Evolutionary conservation across 2,113 vertebrate genomes (phyloP), one percentile per base, ranked within the genome.

Genomic region (Bagarius yarrelli): DNA sequence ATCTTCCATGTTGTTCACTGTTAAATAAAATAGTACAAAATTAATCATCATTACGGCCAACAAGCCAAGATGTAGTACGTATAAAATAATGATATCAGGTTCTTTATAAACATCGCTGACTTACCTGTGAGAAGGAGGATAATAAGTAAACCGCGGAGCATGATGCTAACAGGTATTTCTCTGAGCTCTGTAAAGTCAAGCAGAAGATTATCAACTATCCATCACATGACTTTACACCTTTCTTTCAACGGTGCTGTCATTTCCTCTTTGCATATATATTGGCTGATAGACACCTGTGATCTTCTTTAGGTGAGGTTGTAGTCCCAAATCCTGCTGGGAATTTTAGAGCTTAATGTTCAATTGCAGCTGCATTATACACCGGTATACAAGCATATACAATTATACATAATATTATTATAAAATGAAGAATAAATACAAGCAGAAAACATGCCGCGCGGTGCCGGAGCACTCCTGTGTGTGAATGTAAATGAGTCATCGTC

Each of bases 151-250:
- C 74, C 34, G 73, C 73, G 61, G 21, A 85, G 64, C 88, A 87
- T 86, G 76, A 30, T 85, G 83, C 47, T 72, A 76, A 63, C 64
- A 69, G 56, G 50, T 74, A 53, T 52, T 82, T 72, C 34, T 63
- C 40, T 82, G 81, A 40, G 78, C 36, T 78, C 57, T 89, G 87
- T 66, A 83, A 19, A 87, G 85, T 87, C 88, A 87, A 83, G 27
- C 88, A 88, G 87, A 86, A 78, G 83, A 85, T 83, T 85, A 82
- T 84, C 86, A 88, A 82, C 76, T 87, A 77, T 85, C 83, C 83
- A 81, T 90, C 88, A 90, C 83, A 73, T 92, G 91, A 92, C 88
- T 85, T 90, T 85, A 89, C 75, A 84, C 83, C 70, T 83, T 83
- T 36, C 66, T 81, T 87, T 82, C 81, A 30, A 82, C 70, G 32